Conservation (phyloP, 2,113 vertebrate species). For the Lepidothrix coronata region DNA sequence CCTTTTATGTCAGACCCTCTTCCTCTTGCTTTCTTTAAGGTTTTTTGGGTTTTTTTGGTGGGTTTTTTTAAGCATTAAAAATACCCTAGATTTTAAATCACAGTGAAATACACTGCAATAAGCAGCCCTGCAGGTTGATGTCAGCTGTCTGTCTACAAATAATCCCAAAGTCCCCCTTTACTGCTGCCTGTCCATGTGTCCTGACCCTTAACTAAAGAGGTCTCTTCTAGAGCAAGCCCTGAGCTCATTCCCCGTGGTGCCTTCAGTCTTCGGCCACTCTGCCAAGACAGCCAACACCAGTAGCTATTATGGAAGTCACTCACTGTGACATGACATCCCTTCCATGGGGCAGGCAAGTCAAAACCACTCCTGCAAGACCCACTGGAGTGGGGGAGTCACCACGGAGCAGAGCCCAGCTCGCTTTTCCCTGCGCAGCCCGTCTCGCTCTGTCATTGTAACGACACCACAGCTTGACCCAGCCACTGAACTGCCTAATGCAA, state of each 20-base stretch:
- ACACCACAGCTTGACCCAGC: neutral
- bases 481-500: neutral
- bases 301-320: neutral
- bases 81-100: neutral
- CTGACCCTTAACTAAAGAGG: neutral
- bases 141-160: neutral
- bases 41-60: neutral
- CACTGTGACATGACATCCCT: neutral
- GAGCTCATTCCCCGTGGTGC: accelerated
- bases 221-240: neutral
- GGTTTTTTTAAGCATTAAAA: neutral
- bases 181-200: neutral
- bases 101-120: neutral
- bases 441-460: neutral
- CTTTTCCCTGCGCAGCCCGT: accelerated
- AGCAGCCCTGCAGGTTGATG: neutral
- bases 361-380: neutral
- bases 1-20: neutral
- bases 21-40: neutral
- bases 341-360: neutral
- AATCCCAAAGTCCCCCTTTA: neutral
- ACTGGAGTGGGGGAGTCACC: neutral
- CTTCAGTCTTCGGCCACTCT: neutral
- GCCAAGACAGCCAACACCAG: neutral
- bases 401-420: accelerated